A percentile compares a stretch with the other conserved stretches of the same genome.
Conservation (phyloP, 2,888 invertebrate species). For the Drosophila anomalata region DNA sequence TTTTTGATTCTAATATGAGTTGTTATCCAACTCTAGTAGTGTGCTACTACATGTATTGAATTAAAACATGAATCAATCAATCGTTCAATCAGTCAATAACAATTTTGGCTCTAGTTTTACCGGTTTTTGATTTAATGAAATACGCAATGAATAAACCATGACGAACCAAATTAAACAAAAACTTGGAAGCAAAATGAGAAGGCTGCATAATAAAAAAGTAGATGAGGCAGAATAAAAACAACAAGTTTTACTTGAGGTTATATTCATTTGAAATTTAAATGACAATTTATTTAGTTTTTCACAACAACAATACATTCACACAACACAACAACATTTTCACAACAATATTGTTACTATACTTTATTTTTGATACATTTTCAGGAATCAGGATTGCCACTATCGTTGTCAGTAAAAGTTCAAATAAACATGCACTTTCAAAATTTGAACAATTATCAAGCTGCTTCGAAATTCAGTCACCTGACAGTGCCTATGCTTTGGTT, state of each 20-base stretch:
- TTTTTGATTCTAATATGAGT: background rate
- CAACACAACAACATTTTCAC: constrained; percentile 9
- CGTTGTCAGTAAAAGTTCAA: constrained; percentile 92
- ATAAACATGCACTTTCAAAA: constrained; percentile 93
- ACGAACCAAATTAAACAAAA: constrained; percentile 10
- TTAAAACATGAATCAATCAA: constrained; percentile 35
- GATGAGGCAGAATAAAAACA: constrained; percentile 5
- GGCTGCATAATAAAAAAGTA: constrained; percentile 23
- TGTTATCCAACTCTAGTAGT: background rate
- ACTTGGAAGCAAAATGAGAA: constrained; percentile 4
- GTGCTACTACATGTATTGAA: background rate
- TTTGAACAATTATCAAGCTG: constrained; percentile 87
- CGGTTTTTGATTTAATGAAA: constrained; percentile 34
- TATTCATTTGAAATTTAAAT: background rate
- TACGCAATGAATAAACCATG: constrained; percentile 10
- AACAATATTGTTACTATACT: background rate
- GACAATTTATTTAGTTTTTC: background rate
- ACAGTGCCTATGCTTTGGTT: constrained; percentile 94
- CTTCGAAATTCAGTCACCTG: constrained; percentile 88
- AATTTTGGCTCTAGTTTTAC: constrained; percentile 51
- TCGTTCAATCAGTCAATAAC: constrained; percentile 46
- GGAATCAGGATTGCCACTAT: constrained; percentile 91
- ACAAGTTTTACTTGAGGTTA: constrained; percentile 4
- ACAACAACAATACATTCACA: too few relatives aligned
- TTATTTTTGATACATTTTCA: constrained; percentile 65